Conservation (phyloP, 2,888 invertebrate species). For the Cantharis rufa region DNA sequence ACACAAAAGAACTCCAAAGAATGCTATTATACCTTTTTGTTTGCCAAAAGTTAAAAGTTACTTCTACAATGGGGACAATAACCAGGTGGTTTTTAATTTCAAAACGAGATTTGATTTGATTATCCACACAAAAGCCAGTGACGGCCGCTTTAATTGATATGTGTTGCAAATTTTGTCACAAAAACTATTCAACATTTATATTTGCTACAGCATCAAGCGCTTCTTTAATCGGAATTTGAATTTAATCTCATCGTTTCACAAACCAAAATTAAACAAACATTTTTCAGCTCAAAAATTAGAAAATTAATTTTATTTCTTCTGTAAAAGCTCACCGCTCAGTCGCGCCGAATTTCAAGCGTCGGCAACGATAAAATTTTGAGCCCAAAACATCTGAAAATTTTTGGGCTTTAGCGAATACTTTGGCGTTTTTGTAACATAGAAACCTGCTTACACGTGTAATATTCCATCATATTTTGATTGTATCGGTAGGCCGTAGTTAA, state of each 20-base stretch:
- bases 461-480: conserved; percentile 99
- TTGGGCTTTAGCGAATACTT: neutral
- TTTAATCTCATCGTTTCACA: neutral
- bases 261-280: neutral
- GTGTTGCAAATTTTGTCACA: neutral
- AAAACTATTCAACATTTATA: neutral
- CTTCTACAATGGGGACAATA: neutral
- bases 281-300: no score
- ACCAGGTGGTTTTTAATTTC: neutral
- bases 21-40: conserved; percentile 7
- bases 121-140: neutral
- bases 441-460: conserved; percentile 86
- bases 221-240: neutral
- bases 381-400: no score
- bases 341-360: neutral
- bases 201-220: neutral
- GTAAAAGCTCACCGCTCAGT: no score
- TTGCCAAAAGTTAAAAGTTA: conserved; percentile 7
- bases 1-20: conserved; percentile 7
- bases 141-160: neutral
- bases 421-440: neutral
- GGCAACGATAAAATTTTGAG: neutral
- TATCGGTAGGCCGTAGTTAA: conserved; percentile 92
- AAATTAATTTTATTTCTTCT: no score
- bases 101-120: neutral